Percentiles rank a stretch among this genome's conserved stretches.
Conservation (phyloP, 2,888 invertebrate genomes). For the Spodoptera littoralis region DNA sequence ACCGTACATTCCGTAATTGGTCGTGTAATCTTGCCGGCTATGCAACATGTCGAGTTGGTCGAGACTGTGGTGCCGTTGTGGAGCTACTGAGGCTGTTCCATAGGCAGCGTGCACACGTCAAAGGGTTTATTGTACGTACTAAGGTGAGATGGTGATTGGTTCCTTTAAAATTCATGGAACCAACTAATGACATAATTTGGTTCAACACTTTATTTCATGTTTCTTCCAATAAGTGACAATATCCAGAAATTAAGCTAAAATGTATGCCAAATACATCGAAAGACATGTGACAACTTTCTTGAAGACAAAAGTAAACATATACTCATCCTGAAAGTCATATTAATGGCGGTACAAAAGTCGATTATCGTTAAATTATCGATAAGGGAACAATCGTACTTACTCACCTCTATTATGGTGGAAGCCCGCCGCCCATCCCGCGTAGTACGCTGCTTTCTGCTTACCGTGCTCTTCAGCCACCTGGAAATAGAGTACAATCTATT, state of each 20-base stretch:
- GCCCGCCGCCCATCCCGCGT: constrained; percentile 92
- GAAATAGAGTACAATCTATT: constrained; percentile 28
- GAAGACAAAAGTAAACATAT: no score
- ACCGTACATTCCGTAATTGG: constrained; percentile 74
- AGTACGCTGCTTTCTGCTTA: constrained; percentile 93
- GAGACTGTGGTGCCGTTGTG: constrained; percentile 84
- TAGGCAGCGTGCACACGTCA: constrained; percentile 79
- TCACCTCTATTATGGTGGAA: constrained; percentile 89
- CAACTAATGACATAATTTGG: no score
- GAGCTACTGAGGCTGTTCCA: constrained; percentile 68
- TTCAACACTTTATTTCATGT: no score
- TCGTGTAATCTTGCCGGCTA: constrained; percentile 76
- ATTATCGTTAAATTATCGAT: constrained; percentile 4
- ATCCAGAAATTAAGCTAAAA: no score
- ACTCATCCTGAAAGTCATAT: not conserved
- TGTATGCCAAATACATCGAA: no score
- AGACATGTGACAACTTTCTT: no score
- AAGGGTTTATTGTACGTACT: constrained; percentile 17
- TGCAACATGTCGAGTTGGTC: constrained; percentile 86
- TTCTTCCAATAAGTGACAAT: no score
- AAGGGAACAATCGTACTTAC: constrained; percentile 30
- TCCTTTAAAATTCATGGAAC: no score
- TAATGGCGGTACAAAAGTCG: not conserved
- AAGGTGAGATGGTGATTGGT: no score
- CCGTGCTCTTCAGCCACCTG: constrained; percentile 95